Base-by-base conservation (phyloP, 2,797 vertebrate species). In the Channallabes apus region DNA sequence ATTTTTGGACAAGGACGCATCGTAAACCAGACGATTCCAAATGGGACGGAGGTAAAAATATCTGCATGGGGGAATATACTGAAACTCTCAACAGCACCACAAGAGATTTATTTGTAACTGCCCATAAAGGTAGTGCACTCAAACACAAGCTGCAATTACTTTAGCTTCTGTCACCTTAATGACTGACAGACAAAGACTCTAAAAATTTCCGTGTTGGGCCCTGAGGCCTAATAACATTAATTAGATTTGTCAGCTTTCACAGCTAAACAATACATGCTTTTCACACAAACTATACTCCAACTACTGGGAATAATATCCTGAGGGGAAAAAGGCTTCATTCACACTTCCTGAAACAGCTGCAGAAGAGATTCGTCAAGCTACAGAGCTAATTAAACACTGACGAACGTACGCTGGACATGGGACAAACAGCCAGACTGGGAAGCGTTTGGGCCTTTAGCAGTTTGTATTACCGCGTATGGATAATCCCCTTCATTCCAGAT, bases 401-500 rank as follows among this genome's bases (percentile, higher is more conserved):
- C 6, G 41, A 51, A 78, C 27, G 61, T 65, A 56, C 51, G 6
- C 61, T 14, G 64, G 27, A 58, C 14, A 78, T 17, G 4, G 62
- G 3, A 15, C 32, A 32, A 80, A 67, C 62, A 11, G 38, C 78
- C 1, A 12, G 8, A 46, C 35, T 27, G 29, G 79, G 62, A 67
- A 29, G 62, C 18, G 17, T 51, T 29, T 29, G 3, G 79, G 24
- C 24, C 64, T 75, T 56, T 3, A 75, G 46, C 46, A 75, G 54
- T 11, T 54, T 62, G 58, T 79, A 85, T 9, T 69, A 84, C 76
- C 27, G 68, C 76, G 84, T 82, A 27, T 51, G 81, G 75, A 83
- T 91, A 32, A 91, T 90, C 86, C 72, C 58, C 69, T 73, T 78
- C 75, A 86, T 88, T 88, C 84, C 86, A 88, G 90, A 91, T 90